Evolutionary conservation across 2,113 vertebrate genomes (phyloP).

Genomic region (Lipophrys pholis): DNA sequence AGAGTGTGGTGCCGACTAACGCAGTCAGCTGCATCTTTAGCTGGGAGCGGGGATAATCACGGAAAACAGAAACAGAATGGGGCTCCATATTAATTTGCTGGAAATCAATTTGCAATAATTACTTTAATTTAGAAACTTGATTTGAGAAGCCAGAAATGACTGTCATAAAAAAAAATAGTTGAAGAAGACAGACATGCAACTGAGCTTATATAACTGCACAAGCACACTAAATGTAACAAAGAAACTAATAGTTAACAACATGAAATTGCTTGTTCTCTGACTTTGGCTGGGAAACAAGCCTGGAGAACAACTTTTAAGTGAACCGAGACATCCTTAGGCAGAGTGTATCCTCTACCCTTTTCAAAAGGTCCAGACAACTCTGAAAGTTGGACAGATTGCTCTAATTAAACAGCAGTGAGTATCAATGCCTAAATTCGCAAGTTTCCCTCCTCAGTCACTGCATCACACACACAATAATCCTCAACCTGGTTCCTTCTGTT

Average conservation of each 20-base stretch:
- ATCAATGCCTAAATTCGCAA: background rate
- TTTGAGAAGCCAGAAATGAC: conserved; percentile 52
- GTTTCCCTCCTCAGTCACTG: background rate
- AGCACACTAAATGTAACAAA: too few species aligned
- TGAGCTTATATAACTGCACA: background rate
- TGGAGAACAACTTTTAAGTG: background rate
- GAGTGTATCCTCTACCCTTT: background rate
- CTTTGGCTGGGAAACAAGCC: background rate
- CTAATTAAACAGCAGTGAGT: background rate
- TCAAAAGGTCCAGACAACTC: background rate
- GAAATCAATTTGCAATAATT: conserved; percentile 67
- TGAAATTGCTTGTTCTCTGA: background rate
- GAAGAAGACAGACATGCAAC: background rate
- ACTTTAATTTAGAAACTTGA: conserved; percentile 59
- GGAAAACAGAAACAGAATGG: conserved; percentile 24
- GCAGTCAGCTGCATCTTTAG: conserved; percentile 18
- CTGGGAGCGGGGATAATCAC: conserved; percentile 29
- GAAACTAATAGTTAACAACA: background rate
- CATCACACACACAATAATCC: too few species aligned
- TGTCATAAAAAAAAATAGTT: conserved; percentile 18
- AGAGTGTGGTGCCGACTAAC: conserved; percentile 19
- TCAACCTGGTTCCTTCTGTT: too few species aligned
- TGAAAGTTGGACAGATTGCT: conserved; percentile 12
- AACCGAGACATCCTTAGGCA: background rate
- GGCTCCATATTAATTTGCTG: conserved; percentile 54